Percentiles rank a stretch among this genome's conserved stretches.
These are phyloP conservation scores for Polydesmus complanatus DNA, from an alignment of 2,888 invertebrate species.

Conservation along the genomic window DNA sequence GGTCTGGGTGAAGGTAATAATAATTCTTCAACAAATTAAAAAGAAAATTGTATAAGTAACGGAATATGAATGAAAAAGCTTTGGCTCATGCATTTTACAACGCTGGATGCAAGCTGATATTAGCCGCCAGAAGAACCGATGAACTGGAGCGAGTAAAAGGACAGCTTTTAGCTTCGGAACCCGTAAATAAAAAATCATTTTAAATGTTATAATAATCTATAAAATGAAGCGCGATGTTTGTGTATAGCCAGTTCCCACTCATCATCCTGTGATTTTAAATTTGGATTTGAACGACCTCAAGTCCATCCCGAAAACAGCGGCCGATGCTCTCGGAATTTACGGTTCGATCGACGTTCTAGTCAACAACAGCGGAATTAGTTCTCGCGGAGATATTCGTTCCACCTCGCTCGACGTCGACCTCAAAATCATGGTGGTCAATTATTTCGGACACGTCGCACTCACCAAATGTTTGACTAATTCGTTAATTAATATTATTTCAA, in stretches of 20 bases:
- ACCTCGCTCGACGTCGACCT: slow-evolving; percentile 69
- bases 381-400: slow-evolving; percentile 54
- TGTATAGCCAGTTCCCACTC: slow-evolving; percentile 44
- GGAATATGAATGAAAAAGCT: slow-evolving; percentile 36
- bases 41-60: no score
- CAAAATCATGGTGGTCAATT: slow-evolving; percentile 83
- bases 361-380: slow-evolving; percentile 76
- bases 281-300: slow-evolving; percentile 62
- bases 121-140: slow-evolving; percentile 61
- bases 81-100: slow-evolving; percentile 71
- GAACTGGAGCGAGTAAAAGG: slow-evolving; percentile 69
- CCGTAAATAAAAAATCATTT: slow-evolving; percentile 42
- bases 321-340: slow-evolving; percentile 52
- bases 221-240: no score
- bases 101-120: slow-evolving; percentile 67
- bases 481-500: not conserved
- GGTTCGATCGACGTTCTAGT: slow-evolving; percentile 73
- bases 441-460: slow-evolving; percentile 79
- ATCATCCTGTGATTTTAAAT: slow-evolving; percentile 56
- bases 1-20: slow-evolving; percentile 66
- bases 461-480: slow-evolving; percentile 57
- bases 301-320: slow-evolving; percentile 45
- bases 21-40: no score
- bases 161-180: slow-evolving; percentile 44
- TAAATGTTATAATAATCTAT: no score